Evolutionary conservation across 2,113 vertebrate genomes (phyloP).

Genomic region (Ictalurus punctatus): DNA sequence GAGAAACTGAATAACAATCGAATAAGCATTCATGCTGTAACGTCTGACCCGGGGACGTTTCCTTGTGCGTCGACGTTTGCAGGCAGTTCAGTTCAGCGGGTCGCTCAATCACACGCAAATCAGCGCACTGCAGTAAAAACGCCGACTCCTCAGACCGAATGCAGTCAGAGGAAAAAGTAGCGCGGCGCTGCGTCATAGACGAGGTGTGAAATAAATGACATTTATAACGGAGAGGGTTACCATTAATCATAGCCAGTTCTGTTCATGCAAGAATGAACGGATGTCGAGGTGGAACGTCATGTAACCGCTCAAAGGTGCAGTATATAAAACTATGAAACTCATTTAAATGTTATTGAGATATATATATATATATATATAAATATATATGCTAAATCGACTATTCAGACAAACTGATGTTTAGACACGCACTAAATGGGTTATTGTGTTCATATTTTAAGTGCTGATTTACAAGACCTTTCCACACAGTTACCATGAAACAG

Average conservation of each 20-base stretch:
- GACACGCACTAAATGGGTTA: neutral
- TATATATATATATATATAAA: too few relatives aligned
- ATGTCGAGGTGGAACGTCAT: neutral
- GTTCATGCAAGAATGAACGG: neutral
- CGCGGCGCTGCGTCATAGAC: neutral
- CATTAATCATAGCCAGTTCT: neutral
- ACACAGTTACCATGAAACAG: neutral
- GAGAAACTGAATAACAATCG: neutral
- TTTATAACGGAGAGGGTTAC: neutral
- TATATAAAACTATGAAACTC: neutral
- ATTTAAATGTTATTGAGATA: neutral
- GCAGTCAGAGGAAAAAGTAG: conserved; percentile 12
- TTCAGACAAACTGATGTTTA: neutral
- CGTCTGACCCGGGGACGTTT: neutral
- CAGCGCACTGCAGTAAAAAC: neutral
- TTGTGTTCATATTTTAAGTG: neutral
- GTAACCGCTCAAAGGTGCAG: neutral
- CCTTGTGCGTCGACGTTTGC: neutral
- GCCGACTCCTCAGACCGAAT: neutral
- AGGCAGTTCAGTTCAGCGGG: neutral
- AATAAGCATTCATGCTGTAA: neutral
- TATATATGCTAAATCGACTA: neutral
- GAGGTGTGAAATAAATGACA: neutral
- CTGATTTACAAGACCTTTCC: neutral
- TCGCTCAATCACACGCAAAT: neutral